phyloP scores from a whole-genome alignment of 2,797 vertebrate species.

The Psittacula derbiana region DNA sequence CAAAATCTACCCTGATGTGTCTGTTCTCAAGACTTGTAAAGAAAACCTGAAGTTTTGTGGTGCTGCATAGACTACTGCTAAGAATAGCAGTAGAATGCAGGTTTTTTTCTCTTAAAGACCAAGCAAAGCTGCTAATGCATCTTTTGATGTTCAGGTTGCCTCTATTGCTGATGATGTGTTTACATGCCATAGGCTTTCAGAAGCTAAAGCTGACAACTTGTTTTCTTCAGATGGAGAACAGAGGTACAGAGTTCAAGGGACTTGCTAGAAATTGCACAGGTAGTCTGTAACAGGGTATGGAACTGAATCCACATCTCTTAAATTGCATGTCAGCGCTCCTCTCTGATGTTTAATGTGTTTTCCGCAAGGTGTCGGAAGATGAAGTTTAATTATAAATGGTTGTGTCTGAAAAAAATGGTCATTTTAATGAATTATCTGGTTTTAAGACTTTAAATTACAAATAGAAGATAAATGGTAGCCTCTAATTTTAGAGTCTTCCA shows the following conservation, averaged over 20 bases:
- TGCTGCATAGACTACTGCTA: neutral
- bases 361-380: neutral
- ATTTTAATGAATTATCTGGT: neutral
- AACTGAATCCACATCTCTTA: neutral
- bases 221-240: neutral
- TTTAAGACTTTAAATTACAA: neutral
- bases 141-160: neutral
- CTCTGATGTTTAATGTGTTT: neutral
- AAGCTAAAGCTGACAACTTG: neutral
- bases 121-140: neutral
- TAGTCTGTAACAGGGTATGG: neutral
- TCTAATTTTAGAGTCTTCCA: neutral
- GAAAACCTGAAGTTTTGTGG: neutral
- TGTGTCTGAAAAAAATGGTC: neutral
- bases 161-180: neutral
- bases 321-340: rapidly evolving
- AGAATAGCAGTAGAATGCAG: neutral
- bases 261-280: neutral
- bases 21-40: neutral
- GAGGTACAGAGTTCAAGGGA: neutral
- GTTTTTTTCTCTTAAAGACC: neutral
- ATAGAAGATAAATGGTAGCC: neutral
- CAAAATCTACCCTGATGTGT: neutral
- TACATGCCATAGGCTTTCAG: neutral
- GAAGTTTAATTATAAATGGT: neutral